Conservation (phyloP, 2,113 vertebrate genomes). For the Phrynosoma blainvillii region DNA sequence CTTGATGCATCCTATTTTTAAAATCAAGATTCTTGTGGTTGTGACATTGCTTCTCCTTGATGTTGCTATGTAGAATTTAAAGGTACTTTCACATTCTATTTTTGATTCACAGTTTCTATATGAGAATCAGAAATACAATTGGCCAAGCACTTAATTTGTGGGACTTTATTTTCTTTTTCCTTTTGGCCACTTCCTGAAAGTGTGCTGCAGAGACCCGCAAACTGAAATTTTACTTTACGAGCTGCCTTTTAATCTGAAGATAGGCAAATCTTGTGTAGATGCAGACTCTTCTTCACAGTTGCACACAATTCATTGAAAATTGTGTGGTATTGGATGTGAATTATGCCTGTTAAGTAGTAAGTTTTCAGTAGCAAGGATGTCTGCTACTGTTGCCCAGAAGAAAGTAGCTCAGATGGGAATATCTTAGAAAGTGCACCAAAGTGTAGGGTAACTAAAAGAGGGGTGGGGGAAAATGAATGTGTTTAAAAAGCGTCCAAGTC, state of each 20-base stretch:
- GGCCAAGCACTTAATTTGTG: slow-evolving; percentile 52
- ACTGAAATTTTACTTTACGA: slow-evolving; percentile 55
- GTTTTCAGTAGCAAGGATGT: slow-evolving; percentile 61
- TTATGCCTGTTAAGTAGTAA: slow-evolving; percentile 44
- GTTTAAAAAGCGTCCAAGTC: slow-evolving; percentile 69
- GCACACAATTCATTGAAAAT: slow-evolving; percentile 32
- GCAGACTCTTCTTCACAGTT: slow-evolving; percentile 51
- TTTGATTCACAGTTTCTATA: slow-evolving; percentile 55
- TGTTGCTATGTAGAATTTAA: slow-evolving; percentile 11
- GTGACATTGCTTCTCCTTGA: neutral
- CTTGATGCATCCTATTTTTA: neutral
- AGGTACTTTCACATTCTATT: slow-evolving; percentile 59
- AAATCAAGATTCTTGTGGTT: neutral
- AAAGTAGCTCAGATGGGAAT: slow-evolving; percentile 49
- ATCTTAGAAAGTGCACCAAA: slow-evolving; percentile 51
- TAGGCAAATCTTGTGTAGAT: slow-evolving; percentile 33
- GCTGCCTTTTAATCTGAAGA: slow-evolving; percentile 25
- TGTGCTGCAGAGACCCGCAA: slow-evolving; percentile 61
- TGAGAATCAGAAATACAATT: slow-evolving; percentile 63
- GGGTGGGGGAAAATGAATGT: slow-evolving; percentile 71
- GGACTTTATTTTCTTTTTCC: slow-evolving; percentile 62
- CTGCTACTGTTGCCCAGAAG: slow-evolving; percentile 43
- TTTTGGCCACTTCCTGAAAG: slow-evolving; percentile 78
- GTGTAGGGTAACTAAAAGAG: slow-evolving; percentile 39
- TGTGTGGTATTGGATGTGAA: neutral